These are phyloP conservation scores for Mormyrus hasselquistii DNA, from an alignment of 2,797 vertebrate species.

Conservation along the genomic window DNA sequence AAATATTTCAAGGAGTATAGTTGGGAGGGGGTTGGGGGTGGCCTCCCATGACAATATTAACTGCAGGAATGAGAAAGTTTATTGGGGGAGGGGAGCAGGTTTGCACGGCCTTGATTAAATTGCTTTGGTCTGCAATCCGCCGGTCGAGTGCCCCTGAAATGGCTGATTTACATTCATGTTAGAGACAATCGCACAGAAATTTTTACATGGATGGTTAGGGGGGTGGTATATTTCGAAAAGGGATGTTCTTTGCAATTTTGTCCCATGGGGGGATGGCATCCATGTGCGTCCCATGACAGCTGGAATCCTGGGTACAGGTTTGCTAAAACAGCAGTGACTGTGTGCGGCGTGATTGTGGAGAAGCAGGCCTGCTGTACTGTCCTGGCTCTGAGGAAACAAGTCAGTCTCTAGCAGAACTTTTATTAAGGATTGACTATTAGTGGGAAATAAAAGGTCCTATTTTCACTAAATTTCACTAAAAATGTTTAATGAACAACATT, in stretches of 20 bases:
- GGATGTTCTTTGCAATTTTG: not conserved
- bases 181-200: not conserved
- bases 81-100: not conserved
- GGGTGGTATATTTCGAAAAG: not conserved
- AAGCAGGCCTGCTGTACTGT: not conserved
- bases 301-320: not conserved
- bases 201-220: not conserved
- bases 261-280: not conserved
- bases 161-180: not conserved
- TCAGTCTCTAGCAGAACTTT: not conserved
- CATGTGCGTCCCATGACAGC: not conserved
- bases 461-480: not conserved
- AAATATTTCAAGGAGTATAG: not conserved
- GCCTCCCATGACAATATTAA: not conserved
- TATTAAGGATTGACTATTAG: not conserved
- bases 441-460: not conserved
- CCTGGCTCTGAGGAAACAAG: not conserved
- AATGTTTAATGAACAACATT: not conserved
- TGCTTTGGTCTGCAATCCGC: not conserved
- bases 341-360: not conserved
- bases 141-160: not conserved
- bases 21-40: not conserved
- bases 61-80: not conserved
- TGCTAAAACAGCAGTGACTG: not conserved
- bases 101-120: not conserved